Percentiles rank a stretch among this genome's conserved stretches.
phyloP scores from a whole-genome alignment of 2,113 vertebrate species.

The Antechinus flavipes region DNA sequence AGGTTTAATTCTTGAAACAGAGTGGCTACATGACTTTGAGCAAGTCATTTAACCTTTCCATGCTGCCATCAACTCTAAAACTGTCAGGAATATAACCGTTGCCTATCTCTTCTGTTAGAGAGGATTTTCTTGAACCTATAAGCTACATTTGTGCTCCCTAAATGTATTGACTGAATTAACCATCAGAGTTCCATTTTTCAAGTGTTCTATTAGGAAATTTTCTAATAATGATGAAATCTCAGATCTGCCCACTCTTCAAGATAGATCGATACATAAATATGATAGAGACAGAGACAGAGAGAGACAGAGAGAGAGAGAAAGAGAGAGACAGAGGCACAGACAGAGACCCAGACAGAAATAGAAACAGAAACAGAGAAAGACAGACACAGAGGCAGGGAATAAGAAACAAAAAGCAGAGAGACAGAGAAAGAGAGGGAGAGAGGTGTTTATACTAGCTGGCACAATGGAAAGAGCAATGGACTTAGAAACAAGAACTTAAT shows the following conservation, averaged over 20 bases:
- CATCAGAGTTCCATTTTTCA: slow-evolving; percentile 56
- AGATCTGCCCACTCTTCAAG: not conserved
- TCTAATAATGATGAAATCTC: not conserved
- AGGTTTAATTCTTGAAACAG: not conserved
- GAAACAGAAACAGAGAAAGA: no score
- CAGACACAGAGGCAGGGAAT: not conserved
- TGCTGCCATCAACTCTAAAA: not conserved
- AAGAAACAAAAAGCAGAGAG: not conserved
- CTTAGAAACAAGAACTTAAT: not conserved
- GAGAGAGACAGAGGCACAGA: no score
- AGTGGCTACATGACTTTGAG: not conserved
- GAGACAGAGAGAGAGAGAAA: not conserved
- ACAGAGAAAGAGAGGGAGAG: no score
- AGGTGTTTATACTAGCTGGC: not conserved
- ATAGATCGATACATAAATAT: not conserved
- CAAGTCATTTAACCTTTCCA: not conserved
- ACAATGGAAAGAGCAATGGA: not conserved
- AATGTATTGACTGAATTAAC: slow-evolving; percentile 44
- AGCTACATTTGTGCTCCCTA: slow-evolving; percentile 59
- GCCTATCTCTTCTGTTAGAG: not conserved
- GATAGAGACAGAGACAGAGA: not conserved
- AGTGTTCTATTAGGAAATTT: slow-evolving; percentile 55
- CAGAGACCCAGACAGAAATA: not conserved
- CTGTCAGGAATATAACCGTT: not conserved
- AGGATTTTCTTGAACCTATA: slow-evolving; percentile 45